A percentile compares a stretch with the other conserved stretches of the same genome.
Conservation (phyloP, 2,888 invertebrate species). For the Drymonia ruficornis region DNA sequence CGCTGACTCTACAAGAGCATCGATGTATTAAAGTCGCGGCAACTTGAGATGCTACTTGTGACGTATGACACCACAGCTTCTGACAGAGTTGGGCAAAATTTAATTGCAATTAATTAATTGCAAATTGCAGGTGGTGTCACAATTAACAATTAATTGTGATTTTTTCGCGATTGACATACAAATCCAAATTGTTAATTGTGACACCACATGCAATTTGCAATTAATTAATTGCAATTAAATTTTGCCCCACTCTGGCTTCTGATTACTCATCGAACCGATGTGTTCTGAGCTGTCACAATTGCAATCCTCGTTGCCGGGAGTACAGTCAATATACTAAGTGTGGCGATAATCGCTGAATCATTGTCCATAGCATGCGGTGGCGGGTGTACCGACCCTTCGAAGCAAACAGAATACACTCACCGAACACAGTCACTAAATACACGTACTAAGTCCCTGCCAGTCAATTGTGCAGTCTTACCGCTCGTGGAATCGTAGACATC, state of each 20-base stretch:
- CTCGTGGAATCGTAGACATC: background rate
- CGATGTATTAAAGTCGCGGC: background rate
- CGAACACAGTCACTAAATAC: conserved; percentile 2
- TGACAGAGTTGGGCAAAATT: no score
- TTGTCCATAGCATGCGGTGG: background rate
- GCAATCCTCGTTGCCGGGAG: background rate
- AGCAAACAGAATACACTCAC: conserved; percentile 1
- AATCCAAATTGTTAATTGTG: no score
- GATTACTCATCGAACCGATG: background rate
- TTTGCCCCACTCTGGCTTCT: background rate
- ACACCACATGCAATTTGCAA: no score
- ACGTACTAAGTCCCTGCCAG: background rate
- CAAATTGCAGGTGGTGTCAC: no score
- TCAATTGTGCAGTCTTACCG: background rate
- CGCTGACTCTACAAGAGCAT: background rate
- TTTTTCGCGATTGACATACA: no score
- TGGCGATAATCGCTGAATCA: background rate
- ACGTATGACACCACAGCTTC: no score
- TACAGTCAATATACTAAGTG: background rate
- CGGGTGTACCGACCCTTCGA: background rate
- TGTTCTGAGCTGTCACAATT: background rate
- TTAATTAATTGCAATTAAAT: no score
- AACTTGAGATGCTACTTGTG: background rate
- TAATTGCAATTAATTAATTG: no score
- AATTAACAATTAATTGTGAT: no score